Evolutionary conservation across 1,140 invertebrate species (phyloP).

Genomic region (Augochlora pura): DNA sequence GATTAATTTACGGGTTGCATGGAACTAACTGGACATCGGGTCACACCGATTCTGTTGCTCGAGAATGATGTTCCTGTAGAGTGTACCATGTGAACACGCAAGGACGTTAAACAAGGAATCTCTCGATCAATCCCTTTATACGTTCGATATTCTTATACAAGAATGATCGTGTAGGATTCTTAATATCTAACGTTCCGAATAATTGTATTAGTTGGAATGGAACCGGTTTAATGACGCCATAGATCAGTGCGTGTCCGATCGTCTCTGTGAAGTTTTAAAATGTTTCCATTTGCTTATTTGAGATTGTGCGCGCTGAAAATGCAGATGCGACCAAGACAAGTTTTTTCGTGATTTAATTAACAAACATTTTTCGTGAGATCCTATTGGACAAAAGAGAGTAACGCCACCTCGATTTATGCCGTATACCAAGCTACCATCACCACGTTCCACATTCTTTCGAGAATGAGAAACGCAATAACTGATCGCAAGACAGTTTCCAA

Average conservation of each 20-base stretch:
- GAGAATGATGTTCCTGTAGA: conserved; percentile 11
- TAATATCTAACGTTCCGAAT: too few species aligned
- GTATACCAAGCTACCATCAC: neutral
- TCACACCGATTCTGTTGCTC: conserved; percentile 19
- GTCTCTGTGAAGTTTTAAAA: too few species aligned
- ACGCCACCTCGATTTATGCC: conserved; percentile 20
- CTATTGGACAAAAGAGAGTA: conserved; percentile 46
- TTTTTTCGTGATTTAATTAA: neutral
- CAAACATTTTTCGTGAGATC: neutral
- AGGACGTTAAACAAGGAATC: neutral
- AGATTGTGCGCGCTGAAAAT: neutral
- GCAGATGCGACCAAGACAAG: neutral
- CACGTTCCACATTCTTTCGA: neutral
- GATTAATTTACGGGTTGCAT: conserved; percentile 68
- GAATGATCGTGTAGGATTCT: too few species aligned
- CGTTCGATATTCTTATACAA: neutral
- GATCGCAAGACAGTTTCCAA: neutral
- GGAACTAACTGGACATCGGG: conserved; percentile 22
- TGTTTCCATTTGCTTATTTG: neutral
- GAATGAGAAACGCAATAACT: neutral
- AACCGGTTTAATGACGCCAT: too few species aligned
- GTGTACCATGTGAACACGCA: neutral
- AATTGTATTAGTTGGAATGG: too few species aligned
- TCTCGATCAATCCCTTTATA: too few species aligned
- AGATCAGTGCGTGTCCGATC: too few species aligned